Evolutionary conservation across 2,797 vertebrate genomes (phyloP).

Genomic region (Gallirallus australis): DNA sequence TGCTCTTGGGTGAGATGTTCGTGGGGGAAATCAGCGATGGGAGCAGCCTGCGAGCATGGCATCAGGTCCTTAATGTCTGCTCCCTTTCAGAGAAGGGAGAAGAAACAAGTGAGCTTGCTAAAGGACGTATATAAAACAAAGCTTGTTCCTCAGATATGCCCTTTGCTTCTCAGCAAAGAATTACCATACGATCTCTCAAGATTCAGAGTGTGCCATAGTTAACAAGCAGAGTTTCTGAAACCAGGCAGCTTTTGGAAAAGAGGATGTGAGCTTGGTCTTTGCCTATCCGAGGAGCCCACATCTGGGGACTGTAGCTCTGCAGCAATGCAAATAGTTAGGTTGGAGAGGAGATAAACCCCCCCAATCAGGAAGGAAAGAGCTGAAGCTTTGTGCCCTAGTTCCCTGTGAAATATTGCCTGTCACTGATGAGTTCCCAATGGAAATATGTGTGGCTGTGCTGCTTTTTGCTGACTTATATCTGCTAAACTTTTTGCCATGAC

Average conservation of each 20-base stretch:
- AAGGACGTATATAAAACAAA: not conserved
- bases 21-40: accelerated
- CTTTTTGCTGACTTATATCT: not conserved
- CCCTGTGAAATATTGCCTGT: not conserved
- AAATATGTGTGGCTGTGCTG: not conserved
- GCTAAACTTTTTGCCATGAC: not conserved
- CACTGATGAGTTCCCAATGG: not conserved
- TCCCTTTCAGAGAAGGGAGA: not conserved
- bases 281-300: not conserved
- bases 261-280: not conserved
- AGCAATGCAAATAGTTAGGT: not conserved
- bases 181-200: not conserved
- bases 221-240: not conserved
- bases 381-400: not conserved
- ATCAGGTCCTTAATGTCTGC: not conserved
- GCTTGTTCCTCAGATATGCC: not conserved
- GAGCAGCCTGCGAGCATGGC: accelerated
- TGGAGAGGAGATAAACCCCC: not conserved
- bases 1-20: not conserved
- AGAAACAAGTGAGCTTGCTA: not conserved
- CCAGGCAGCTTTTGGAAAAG: not conserved
- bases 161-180: not conserved
- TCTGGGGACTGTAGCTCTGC: not conserved
- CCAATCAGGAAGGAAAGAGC: not conserved
- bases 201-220: not conserved